Evolutionary conservation across 2,888 invertebrate species (phyloP).

Genomic region (Sepioteuthis lessoniana): DNA sequence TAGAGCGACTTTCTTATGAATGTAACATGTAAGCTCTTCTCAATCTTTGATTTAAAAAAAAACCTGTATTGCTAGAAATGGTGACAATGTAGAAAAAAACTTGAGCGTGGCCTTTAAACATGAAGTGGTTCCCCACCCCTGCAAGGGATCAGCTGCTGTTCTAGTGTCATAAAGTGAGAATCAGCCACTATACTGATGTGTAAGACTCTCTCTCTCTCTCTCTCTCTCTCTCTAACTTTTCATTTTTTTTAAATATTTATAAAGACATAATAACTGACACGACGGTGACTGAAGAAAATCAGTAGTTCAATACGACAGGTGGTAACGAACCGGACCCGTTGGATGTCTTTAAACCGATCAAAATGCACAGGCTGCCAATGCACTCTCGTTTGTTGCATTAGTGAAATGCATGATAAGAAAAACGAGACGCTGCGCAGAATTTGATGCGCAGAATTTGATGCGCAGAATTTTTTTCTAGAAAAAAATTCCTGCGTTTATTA

Average conservation of each 20-base stretch:
- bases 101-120: too few relatives aligned
- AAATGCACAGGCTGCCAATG: background rate
- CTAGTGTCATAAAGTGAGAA: background rate
- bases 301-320: background rate
- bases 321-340: background rate
- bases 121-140: too few relatives aligned
- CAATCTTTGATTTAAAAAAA: too few relatives aligned
- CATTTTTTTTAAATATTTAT: background rate
- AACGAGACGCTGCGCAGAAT: slow-evolving; percentile 6
- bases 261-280: background rate
- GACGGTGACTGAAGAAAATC: background rate
- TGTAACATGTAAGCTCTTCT: too few relatives aligned
- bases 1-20: too few relatives aligned
- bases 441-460: background rate
- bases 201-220: background rate
- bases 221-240: background rate
- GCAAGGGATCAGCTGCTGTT: too few relatives aligned
- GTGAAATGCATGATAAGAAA: background rate
- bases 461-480: background rate
- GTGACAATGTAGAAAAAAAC: too few relatives aligned
- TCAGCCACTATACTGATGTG: background rate
- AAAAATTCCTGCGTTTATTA: background rate
- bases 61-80: too few relatives aligned
- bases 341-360: background rate
- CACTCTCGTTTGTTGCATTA: background rate